Evolutionary conservation across 30 jellyfish, hydroid and myxozoan genomes (phyloP), one percentile per base, ranked within the genome.

Genomic region (Pseudorhiza aurosa): DNA sequence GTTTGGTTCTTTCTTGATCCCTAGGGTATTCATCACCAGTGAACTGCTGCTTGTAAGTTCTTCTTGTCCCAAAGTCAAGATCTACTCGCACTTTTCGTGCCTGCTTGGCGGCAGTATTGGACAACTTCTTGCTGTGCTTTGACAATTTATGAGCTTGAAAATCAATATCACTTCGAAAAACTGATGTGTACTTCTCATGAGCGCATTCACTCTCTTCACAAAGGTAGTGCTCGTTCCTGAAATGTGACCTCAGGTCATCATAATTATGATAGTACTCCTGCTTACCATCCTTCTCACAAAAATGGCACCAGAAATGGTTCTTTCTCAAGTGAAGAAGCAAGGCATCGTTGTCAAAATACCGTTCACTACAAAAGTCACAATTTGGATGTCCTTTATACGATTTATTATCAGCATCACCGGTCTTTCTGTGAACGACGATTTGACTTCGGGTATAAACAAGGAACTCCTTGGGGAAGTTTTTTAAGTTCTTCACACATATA

Each of bases 281-380:
- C 71, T 73, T 87, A 7, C 99, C 99, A 87, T 93, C 99, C 18
- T 87, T 82, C 56, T 93, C 99, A 63, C 99, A 93, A 51, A 93
- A 85, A 57, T 93, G 99, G 53, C 99, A 93, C 99, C 99, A 93
- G 68, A 93, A 93, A 43, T 93, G 99, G 65, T 75, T 86, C 70
- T 87, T 86, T 39, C 99, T 85, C 77, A 93, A 75, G 69, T 93
- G 99, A 8, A 58, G 44, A 59, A 86, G 50, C 55, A 93, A 60
- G 26, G 42, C 96, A 67, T 93, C 99, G 65, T 87, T 87, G 57
- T 82, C 99, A 65, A 72, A 72, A 49, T 72, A 93, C 50, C 99
- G 55, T 19, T 93, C 97, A 67, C 62, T 76, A 89, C 99, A 93
- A 33, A 93, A 93, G 18, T 89, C 81, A 64, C 99, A 93, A 21